Evolutionary conservation across 2,113 vertebrate genomes (phyloP), one percentile per base, ranked within the genome.

Genomic region (Canis aureus): DNA sequence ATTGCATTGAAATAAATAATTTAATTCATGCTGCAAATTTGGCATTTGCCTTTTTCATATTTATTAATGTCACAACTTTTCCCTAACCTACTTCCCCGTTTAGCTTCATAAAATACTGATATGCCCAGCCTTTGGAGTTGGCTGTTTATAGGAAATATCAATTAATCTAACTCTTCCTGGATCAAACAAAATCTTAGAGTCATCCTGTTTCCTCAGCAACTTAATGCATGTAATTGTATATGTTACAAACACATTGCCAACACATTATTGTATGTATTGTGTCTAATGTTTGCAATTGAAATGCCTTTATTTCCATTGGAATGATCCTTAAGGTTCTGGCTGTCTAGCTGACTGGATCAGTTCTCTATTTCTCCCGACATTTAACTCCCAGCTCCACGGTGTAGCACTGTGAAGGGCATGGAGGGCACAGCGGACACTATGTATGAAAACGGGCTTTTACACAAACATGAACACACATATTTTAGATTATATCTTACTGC

Each of bases 361-460:
- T 35, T 60, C 76, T 78, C 38, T 43, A 0, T 82, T 82, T 95
- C 27, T 25, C 19, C 62, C 59, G 20, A 0, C 35, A 11, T 51
- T 0, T 71, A 32, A 76, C 49, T 87, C 71, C 11, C 29, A 78
- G 49, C 23, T 53, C 53, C 23, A 43, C 22, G 27, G 71, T 23
- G 32, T 32, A 49, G n/a, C 59, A 15, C 59, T 92, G 38, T 96
- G 91, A 96, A 94, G 71, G 91, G 22, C 83, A 83, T 25, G 49
- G 23, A 88, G 78, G 90, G 25, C 90, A 71, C 69, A 67, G 43
- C 80, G 90, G 76, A 80, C 23, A 35, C 2, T 29, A 25, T 43
- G 3, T 74, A 8, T 80, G 35, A 32, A 64, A 94, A 83, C 10
- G 19, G 27, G 22, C 51, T 59, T 83, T 89, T 22, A 27, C 4